Conservation (phyloP, 2,797 vertebrate species). For the Sparus aurata region DNA sequence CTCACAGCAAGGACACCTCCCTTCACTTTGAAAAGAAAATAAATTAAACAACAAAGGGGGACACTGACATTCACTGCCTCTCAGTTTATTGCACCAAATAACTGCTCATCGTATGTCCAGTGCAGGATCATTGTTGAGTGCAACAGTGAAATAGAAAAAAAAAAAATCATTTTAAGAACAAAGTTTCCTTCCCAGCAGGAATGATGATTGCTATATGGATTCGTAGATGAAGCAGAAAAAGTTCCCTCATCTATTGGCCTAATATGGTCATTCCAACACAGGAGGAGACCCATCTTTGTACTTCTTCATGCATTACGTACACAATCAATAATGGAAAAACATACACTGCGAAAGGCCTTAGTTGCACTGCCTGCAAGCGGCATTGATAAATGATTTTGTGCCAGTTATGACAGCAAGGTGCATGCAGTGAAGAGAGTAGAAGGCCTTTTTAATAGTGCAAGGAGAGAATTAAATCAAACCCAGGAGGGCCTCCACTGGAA, state of each 20-base stretch:
- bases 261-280: conserved; percentile 80
- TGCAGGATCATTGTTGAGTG: conserved; percentile 55
- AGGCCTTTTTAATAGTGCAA: conserved; percentile 87
- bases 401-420: conserved; percentile 88
- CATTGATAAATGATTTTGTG: conserved; percentile 89
- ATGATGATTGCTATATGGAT: conserved; percentile 62
- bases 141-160: conserved; percentile 21
- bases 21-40: conserved; percentile 91
- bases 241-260: conserved; percentile 67
- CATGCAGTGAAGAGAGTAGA: conserved; percentile 82
- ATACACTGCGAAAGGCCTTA: conserved; percentile 80
- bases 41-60: conserved; percentile 92
- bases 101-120: conserved; percentile 65
- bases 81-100: conserved; percentile 84
- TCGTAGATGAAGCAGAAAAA: conserved; percentile 62
- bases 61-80: conserved; percentile 88
- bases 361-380: conserved; percentile 75
- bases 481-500: conserved; percentile 84
- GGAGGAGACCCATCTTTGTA: conserved; percentile 78
- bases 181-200: conserved; percentile 59
- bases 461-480: conserved; percentile 87
- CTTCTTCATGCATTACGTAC: conserved; percentile 80
- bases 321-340: conserved; percentile 87
- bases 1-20: conserved; percentile 87
- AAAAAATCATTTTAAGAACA: conserved; percentile 52